Evolutionary conservation across 2,888 invertebrate species (phyloP).

Genomic region (Polydesmus complanatus): DNA sequence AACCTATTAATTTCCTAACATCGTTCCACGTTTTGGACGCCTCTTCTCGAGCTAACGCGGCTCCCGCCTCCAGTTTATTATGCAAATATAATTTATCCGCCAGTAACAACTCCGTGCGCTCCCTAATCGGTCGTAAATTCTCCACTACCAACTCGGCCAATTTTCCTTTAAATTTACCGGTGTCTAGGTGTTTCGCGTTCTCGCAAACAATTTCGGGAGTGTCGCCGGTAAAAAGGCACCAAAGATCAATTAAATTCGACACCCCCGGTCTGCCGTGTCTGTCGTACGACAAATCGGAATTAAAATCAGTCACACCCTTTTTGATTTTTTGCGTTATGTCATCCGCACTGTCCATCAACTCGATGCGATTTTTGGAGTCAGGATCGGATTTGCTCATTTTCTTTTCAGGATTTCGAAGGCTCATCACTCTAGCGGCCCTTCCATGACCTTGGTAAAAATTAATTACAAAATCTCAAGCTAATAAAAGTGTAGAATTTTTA

Average conservation of each 20-base stretch:
- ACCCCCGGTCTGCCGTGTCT: slow-evolving; percentile 68
- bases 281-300: slow-evolving; percentile 66
- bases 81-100: background rate
- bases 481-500: background rate
- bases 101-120: background rate
- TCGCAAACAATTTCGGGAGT: slow-evolving; percentile 51
- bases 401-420: slow-evolving; percentile 67
- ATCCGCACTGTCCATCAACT: slow-evolving; percentile 60
- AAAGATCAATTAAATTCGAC: slow-evolving; percentile 72
- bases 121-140: slow-evolving; percentile 53
- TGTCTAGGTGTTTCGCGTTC: slow-evolving; percentile 51
- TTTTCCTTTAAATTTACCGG: slow-evolving; percentile 59
- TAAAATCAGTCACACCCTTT: slow-evolving; percentile 82
- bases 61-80: background rate
- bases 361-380: slow-evolving; percentile 61
- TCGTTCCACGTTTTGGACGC: background rate
- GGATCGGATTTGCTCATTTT: slow-evolving; percentile 98
- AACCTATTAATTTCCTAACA: background rate
- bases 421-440: slow-evolving; percentile 45
- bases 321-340: slow-evolving; percentile 55
- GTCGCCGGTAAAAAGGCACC: slow-evolving; percentile 56
- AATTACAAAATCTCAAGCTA: too few relatives aligned
- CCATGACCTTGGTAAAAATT: too few relatives aligned
- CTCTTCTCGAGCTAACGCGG: background rate
- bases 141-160: slow-evolving; percentile 59